These are phyloP conservation scores for Phalacrocorax aristotelis DNA, from an alignment of 2,113 vertebrate genomes.

Conservation along the genomic window DNA sequence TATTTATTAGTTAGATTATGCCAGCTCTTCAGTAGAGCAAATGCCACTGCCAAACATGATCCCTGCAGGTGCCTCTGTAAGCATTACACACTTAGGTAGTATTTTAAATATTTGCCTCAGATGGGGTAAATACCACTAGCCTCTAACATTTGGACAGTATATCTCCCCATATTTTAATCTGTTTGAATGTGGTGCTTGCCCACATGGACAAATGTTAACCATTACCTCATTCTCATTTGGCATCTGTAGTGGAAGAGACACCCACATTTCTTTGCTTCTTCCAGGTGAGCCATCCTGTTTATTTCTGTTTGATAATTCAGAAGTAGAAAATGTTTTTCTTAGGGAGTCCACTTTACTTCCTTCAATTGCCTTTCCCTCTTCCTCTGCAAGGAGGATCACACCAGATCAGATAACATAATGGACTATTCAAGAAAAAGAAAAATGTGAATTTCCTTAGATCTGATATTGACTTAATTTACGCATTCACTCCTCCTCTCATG, in stretches of 20 bases:
- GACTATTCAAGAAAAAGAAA: background rate
- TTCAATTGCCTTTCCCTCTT: constrained; percentile 6
- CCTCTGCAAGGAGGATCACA: constrained; percentile 57
- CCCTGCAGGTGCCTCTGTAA: background rate
- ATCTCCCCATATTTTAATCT: background rate
- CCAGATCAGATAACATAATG: background rate
- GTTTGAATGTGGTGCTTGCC: background rate
- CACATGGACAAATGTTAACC: background rate
- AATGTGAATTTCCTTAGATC: background rate
- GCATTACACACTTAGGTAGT: background rate
- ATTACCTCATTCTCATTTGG: constrained; percentile 57
- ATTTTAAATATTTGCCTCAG: constrained; percentile 34
- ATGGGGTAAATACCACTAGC: background rate
- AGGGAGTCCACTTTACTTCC: background rate
- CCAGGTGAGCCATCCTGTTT: background rate
- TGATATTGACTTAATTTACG: background rate
- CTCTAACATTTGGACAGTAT: constrained; percentile 28
- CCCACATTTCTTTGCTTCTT: background rate
- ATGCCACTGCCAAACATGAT: background rate
- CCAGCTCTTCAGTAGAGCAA: constrained; percentile 14
- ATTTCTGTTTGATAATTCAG: background rate
- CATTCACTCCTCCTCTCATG: background rate
- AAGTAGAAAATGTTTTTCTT: background rate
- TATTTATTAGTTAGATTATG: background rate
- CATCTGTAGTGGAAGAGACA: background rate